phyloP scores from a whole-genome alignment of 2,888 invertebrate genomes.

The Tryphoninae sp. region DNA sequence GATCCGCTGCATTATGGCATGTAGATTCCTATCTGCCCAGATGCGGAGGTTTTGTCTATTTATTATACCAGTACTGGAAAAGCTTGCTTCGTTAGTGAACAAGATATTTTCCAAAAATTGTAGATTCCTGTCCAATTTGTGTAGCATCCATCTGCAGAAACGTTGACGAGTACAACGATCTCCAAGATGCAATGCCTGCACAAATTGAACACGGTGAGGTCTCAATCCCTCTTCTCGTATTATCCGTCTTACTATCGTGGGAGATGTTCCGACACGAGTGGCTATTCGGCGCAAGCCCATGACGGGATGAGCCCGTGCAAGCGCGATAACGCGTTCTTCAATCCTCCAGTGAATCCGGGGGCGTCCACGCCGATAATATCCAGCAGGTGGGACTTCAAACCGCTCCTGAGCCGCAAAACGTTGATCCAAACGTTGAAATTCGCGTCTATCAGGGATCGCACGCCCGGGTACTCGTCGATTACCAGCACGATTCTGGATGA shows the following conservation, averaged over 20 bases:
- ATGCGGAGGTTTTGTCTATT: conserved; percentile 63
- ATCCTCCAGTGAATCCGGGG: too few relatives aligned
- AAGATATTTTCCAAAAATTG: conserved; percentile 42
- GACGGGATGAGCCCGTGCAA: too few relatives aligned
- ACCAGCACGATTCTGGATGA: conserved; percentile 36
- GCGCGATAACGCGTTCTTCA: too few relatives aligned
- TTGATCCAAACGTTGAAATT: conserved; percentile 51
- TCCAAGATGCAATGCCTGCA: conserved; percentile 26
- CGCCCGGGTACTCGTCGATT: conserved; percentile 40
- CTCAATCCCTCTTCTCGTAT: conserved; percentile 15
- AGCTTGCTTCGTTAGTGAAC: conserved; percentile 59
- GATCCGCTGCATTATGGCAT: conserved; percentile 55
- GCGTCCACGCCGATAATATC: conserved; percentile 39
- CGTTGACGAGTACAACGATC: conserved; percentile 42
- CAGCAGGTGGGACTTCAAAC: conserved; percentile 34
- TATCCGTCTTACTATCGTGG: conserved; percentile 21
- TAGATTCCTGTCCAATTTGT: conserved; percentile 42
- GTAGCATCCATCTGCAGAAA: conserved; percentile 57
- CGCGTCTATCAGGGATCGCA: conserved; percentile 52
- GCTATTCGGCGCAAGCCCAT: conserved; percentile 30
- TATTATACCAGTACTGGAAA: conserved; percentile 57
- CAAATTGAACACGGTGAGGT: conserved; percentile 20
- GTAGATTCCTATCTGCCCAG: conserved; percentile 61
- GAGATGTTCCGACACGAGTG: conserved; percentile 23
- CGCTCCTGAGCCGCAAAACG: conserved; percentile 53